Base-by-base conservation (phyloP, 2,113 vertebrate species). In the Hyperoodon ampullatus region DNA sequence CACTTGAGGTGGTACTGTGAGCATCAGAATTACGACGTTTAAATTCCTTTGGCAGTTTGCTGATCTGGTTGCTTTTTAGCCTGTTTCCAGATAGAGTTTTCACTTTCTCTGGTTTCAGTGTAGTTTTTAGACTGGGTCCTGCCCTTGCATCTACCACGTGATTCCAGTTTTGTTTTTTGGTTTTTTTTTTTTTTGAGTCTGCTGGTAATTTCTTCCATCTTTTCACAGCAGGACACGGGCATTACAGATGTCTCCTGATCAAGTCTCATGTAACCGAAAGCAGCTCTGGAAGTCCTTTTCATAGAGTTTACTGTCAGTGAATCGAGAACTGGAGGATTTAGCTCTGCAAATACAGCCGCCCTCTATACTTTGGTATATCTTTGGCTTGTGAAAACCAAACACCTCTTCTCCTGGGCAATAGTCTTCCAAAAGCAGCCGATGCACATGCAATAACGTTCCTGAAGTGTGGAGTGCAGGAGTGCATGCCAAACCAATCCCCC, bases 351-450 rank as follows among this genome's bases (percentile, higher is more conserved):
- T 99, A 98, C 99, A 99, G 98, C 99, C 99, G 94, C 99, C 99
- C 14, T 99, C 99, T 98, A 99, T 99, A 99, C 99, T 53, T 18
- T 18, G 53, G 53, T 53, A 53, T 53, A 99, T 99, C 98, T 99
- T 99, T 97, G 99, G 99, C 99, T 99, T 99, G 98, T 99, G 99
- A 98, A 99, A 99, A 99, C 99, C 99, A 99, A 99, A 99, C 99
- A 99, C 99, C 96, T 98, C 99, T 93, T 97, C 97, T 96, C 97
- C 96, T 82, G 88, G 97, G 92, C 87, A 97, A 96, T n/a, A 97
- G 60, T 97, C 98, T 98, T 58, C 55, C 7, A 58, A 58, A 58
- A 58, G 55, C 55, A 58, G 55, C 55, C 19, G 7, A 19, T 58
- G 2, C 55, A 58, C 16, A 58, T 19, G 55, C 19, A 21, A 58